Percentiles rank a stretch among this genome's conserved stretches.
Evolutionary conservation across 35 echinoderm and acorn worm species (phyloP).

Genomic region (Apostichopus parvimensis): DNA sequence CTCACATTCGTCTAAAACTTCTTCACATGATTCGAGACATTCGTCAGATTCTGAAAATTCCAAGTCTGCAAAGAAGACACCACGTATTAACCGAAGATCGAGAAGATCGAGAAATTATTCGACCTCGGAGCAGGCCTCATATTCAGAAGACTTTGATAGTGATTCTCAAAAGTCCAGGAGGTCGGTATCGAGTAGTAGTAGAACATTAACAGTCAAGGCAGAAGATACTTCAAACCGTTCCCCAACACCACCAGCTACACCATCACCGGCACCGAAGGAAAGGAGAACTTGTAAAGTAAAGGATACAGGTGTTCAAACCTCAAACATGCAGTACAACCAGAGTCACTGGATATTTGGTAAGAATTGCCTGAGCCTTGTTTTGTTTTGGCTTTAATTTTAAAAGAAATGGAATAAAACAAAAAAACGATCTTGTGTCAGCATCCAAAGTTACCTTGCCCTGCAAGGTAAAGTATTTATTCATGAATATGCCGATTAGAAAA

Average conservation of each 20-base stretch:
- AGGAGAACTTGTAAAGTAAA: neutral
- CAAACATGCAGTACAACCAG: neutral
- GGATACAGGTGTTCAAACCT: slow-evolving; percentile 25
- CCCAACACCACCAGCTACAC: slow-evolving; percentile 19
- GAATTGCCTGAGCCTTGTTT: neutral
- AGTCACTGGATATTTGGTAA: slow-evolving; percentile 43
- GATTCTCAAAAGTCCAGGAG: neutral
- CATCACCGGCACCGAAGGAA: slow-evolving; percentile 7
- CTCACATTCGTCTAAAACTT: neutral
- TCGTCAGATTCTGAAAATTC: neutral
- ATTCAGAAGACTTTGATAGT: slow-evolving; percentile 45
- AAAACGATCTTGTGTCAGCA: too few species aligned
- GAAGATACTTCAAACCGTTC: slow-evolving; percentile 11
- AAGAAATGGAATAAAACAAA: too few species aligned
- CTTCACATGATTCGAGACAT: neutral
- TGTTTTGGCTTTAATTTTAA: too few species aligned
- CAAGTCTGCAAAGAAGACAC: neutral
- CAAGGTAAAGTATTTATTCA: too few species aligned
- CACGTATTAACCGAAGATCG: neutral
- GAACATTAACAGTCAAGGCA: neutral
- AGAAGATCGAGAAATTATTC: neutral
- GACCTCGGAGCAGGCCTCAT: neutral
- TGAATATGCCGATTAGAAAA: too few species aligned
- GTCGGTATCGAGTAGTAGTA: slow-evolving; percentile 3
- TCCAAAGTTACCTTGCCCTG: too few species aligned